Conservation (phyloP, 2,797 vertebrate genomes). For the Rhynchonycteris naso region DNA sequence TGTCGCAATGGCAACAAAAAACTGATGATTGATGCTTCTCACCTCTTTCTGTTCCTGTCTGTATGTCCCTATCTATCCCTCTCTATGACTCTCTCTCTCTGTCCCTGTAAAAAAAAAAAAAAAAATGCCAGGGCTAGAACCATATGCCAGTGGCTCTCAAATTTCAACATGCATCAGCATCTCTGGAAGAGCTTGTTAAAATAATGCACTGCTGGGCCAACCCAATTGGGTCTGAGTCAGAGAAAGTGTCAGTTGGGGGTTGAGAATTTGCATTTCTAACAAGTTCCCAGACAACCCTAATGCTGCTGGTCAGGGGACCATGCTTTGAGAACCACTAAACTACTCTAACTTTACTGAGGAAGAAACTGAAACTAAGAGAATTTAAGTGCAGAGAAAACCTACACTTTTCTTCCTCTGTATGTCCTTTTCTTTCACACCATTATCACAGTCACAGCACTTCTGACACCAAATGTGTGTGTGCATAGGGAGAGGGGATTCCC, state of each 20-base stretch:
- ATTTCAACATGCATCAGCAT: neutral
- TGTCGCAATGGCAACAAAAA: too few relatives aligned
- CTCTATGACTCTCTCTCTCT: too few relatives aligned
- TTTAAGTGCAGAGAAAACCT: neutral
- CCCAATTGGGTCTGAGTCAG: neutral
- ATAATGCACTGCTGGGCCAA: too few relatives aligned
- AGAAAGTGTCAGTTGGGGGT: neutral
- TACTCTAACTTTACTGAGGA: neutral
- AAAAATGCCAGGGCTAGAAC: neutral
- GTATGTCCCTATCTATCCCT: too few relatives aligned
- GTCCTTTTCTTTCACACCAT: neutral
- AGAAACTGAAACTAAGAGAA: constrained; percentile 35
- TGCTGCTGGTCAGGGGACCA: neutral
- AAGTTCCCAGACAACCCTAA: neutral
- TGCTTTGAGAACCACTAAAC: constrained; percentile 24
- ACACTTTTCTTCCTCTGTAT: neutral
- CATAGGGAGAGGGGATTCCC: neutral
- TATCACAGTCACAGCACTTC: neutral
- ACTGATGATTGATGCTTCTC: too few relatives aligned
- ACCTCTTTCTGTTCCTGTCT: too few relatives aligned
- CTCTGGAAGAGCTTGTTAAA: neutral
- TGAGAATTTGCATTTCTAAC: constrained; percentile 23
- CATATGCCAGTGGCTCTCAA: neutral
- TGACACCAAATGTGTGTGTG: neutral
- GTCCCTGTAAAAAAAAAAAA: too few relatives aligned